Evolutionary conservation across 2,888 invertebrate genomes (phyloP).

Genomic region (Acleris emargana): DNA sequence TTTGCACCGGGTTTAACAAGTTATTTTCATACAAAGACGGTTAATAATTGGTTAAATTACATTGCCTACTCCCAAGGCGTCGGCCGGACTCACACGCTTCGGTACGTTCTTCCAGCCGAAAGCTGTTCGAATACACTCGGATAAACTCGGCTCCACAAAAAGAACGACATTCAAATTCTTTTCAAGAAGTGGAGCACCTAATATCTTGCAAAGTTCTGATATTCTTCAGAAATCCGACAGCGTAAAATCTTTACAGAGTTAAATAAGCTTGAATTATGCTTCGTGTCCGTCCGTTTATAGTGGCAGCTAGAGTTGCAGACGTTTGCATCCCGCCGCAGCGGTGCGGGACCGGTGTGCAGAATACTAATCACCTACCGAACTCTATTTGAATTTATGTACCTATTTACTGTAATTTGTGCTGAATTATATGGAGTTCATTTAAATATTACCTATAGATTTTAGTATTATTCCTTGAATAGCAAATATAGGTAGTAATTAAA

Average conservation of each 20-base stretch:
- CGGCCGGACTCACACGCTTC: conserved; percentile 4
- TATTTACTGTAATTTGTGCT: neutral
- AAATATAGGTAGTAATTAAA: neutral
- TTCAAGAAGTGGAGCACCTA: neutral
- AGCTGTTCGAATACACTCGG: conserved; percentile 4
- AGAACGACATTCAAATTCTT: conserved; percentile 7
- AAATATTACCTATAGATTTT: neutral
- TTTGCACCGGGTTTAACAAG: too few species aligned
- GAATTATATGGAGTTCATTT: too few species aligned
- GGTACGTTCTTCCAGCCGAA: neutral
- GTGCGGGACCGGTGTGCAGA: conserved; percentile 3
- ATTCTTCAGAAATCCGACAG: neutral
- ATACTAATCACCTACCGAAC: conserved; percentile 15
- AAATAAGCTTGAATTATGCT: conserved; percentile 11
- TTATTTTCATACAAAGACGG: too few species aligned
- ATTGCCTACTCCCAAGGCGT: conserved; percentile 1
- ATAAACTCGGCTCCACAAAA: conserved; percentile 1
- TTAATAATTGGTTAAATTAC: too few species aligned
- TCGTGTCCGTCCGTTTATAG: conserved; percentile 9
- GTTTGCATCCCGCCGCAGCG: conserved; percentile 19
- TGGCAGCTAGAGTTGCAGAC: conserved; percentile 13
- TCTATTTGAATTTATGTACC: conserved; percentile 9
- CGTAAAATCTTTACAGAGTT: conserved; percentile 17
- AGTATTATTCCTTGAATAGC: neutral
- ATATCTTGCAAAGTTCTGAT: too few species aligned